A percentile compares a stretch with the other conserved stretches of the same genome.
Evolutionary conservation across 2,888 invertebrate species (phyloP).

Genomic region (Hyposoter dolosus): DNA sequence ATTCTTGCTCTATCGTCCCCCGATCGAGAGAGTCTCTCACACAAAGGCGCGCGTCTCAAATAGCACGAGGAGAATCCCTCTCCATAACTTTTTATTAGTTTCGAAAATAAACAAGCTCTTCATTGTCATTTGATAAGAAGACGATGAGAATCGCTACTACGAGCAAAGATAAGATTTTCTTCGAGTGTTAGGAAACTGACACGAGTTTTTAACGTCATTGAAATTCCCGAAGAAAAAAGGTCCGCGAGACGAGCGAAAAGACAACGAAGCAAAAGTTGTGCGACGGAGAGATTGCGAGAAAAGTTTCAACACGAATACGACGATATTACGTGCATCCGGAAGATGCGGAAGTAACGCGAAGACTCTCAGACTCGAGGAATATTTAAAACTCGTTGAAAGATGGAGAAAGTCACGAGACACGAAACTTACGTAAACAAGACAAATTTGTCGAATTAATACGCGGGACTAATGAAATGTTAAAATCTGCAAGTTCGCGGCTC

Average conservation of each 20-base stretch:
- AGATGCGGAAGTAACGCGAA: not conserved
- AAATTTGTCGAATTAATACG: not conserved
- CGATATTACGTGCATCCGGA: not conserved
- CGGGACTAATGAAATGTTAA: not conserved
- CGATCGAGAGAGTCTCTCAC: slow-evolving; percentile 28
- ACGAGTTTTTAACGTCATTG: not conserved
- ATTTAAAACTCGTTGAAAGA: slow-evolving; percentile 21
- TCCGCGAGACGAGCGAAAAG: not conserved
- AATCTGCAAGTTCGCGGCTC: not conserved
- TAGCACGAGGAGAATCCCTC: slow-evolving; percentile 1
- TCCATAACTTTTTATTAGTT: not conserved
- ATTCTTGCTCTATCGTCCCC: slow-evolving; percentile 47
- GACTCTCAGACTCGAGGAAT: not conserved
- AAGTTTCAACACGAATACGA: not conserved
- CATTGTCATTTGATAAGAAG: not conserved
- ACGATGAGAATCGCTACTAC: not conserved
- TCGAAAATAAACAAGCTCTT: not conserved
- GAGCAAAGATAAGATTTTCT: not conserved
- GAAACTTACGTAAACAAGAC: not conserved
- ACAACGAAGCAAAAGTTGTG: not conserved
- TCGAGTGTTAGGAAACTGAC: not conserved
- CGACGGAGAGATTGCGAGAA: not conserved
- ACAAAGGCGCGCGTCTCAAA: slow-evolving; percentile 2
- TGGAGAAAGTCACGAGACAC: slow-evolving; percentile 26
- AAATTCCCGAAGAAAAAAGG: not conserved